Evolutionary conservation across 2,888 invertebrate species (phyloP), one percentile per base, ranked within the genome.

Genomic region (Tromatobia lineatoria): DNA sequence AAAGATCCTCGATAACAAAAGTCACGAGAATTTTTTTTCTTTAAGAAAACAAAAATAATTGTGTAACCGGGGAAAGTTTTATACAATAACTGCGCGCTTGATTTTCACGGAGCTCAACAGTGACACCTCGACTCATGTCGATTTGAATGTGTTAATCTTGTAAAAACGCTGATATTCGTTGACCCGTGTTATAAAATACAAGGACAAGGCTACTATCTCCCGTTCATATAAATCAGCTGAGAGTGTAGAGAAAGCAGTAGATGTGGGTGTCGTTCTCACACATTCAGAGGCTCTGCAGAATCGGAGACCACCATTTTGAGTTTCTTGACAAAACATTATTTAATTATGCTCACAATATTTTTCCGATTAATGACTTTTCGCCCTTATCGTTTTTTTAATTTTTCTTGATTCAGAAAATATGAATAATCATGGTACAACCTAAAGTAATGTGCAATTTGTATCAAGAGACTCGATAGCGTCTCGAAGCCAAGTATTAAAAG

Each of bases 131-230:
- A 59, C 70, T 71, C 75, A 57, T 54, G 23, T 71, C 71, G 18
- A 66, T 20, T 11, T n/a, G 57, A 67, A 20, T 61, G 42, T 54
- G 45, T 73, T 83, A 73, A 83, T 83, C 83, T 83, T 78, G 84
- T 38, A 38, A 83, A 66, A 79, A 69, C 78, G 66, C 71, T 81
- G 83, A 85, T 78, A 79, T 75, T 84, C 70, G 70, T 71, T 85
- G 84, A 84, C 80, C 75, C 80, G 75, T 64, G 70, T 57, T 59
- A 10, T 38, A 54, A 74, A 76, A 59, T 25, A 38, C 71, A 71
- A 59, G 57, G 61, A 70, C 66, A 45, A 67, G 45, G 67, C 34
- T 80, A 73, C 34, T 80, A 73, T 83, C 80, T 71, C 71, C 23
- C 34, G 45, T 77, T 69, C 67, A 45, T 73, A 29, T 18, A 20